Percentiles rank a stretch among this genome's conserved stretches.
These are phyloP conservation scores for Barnardius zonarius DNA, from an alignment of 2,113 vertebrate species.

Conservation along the genomic window DNA sequence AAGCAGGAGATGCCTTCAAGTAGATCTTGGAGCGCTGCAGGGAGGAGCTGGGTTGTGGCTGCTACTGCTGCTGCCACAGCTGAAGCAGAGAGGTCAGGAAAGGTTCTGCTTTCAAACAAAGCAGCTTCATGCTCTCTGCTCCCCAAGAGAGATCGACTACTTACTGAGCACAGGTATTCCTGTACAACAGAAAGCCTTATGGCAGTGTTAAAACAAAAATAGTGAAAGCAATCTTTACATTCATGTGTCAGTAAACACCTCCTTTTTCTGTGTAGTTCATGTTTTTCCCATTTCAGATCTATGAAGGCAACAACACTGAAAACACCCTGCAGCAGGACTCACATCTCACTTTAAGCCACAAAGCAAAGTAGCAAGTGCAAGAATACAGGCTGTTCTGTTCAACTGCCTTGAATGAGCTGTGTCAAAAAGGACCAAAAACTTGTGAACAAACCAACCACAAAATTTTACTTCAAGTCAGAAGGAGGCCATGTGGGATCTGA, in stretches of 20 bases:
- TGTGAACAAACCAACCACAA: background rate
- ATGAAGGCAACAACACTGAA: background rate
- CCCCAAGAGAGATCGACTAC: background rate
- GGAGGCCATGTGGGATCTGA: background rate
- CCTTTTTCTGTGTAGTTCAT: background rate
- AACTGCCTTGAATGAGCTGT: background rate
- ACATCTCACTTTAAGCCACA: background rate
- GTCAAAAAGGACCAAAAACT: background rate
- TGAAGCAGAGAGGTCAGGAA: background rate
- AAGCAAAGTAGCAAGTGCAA: background rate
- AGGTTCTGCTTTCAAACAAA: background rate
- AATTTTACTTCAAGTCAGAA: background rate
- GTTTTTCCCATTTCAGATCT: background rate
- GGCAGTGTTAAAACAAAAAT: background rate
- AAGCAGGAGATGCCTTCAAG: background rate
- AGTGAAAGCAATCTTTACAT: background rate
- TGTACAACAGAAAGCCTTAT: background rate
- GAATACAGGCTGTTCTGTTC: background rate
- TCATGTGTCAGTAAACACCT: background rate
- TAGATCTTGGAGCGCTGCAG: accelerated
- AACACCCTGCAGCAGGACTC: background rate
- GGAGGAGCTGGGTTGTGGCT: background rate
- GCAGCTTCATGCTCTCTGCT: background rate
- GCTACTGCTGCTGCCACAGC: background rate
- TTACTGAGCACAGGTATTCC: background rate